Evolutionary conservation across 1,140 invertebrate genomes (phyloP).

Genomic region (Phenacoccus solenopsis): DNA sequence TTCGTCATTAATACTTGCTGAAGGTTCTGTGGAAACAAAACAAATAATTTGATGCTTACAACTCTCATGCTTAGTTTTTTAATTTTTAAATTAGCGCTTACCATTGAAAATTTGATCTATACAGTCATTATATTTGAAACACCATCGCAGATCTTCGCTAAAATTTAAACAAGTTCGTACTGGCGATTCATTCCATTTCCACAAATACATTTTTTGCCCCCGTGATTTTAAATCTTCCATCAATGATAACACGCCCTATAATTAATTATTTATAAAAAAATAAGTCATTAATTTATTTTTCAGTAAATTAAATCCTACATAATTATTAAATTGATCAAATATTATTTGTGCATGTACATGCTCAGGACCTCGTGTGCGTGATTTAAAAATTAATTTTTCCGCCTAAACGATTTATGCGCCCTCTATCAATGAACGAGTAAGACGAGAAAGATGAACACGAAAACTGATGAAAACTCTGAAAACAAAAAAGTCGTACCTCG

Average conservation of each 20-base stretch:
- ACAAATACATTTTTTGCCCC: conserved; percentile 33
- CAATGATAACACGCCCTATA: conserved; percentile 33
- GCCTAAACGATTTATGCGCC: no score
- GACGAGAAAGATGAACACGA: no score
- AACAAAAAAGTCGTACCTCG: no score
- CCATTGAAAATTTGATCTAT: conserved; percentile 25
- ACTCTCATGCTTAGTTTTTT: not conserved
- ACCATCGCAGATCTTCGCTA: conserved; percentile 23
- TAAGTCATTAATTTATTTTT: conserved; percentile 13
- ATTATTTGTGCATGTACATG: no score
- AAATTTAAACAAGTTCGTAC: conserved; percentile 26
- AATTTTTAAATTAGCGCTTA: conserved; percentile 4
- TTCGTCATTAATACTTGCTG: not conserved
- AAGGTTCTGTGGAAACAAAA: not conserved
- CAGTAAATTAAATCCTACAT: no score
- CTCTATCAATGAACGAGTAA: no score
- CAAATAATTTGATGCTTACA: not conserved
- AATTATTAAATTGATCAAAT: no score
- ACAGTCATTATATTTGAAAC: conserved; percentile 25
- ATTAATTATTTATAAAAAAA: no score
- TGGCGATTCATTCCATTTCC: conserved; percentile 31
- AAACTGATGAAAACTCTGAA: no score
- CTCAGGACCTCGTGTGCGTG: no score
- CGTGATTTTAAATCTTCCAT: conserved; percentile 31
- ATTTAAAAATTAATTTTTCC: no score